Base-by-base conservation (phyloP, 2,113 vertebrate genomes). In the Gallinago media region DNA sequence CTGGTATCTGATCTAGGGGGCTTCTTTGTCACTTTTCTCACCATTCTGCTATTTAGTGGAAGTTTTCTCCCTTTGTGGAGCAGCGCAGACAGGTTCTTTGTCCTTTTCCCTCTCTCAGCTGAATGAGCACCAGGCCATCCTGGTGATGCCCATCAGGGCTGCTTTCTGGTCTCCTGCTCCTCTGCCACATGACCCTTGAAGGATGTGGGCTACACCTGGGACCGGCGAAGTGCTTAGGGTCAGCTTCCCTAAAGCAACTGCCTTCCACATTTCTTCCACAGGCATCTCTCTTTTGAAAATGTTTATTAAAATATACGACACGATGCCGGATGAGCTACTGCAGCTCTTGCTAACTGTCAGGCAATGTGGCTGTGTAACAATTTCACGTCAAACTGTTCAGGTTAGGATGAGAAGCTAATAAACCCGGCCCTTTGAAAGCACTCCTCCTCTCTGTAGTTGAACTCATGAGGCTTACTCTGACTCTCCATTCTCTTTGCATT, bases 401-500 rank as follows among this genome's bases (percentile, higher is more conserved):
- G 85, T 82, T 87, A 81, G 84, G 86, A 80, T 92, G 61, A 92
- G 88, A 91, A 95, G 85, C 83, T 89, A 50, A 86, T 63, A 96
- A 97, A 78, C 79, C 50, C 61, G 80, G 71, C 9, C 29, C 58
- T 81, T 15, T 15, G 22, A 82, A 94, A 58, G 84, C 72, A 68
- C 70, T 92, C 46, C 50, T 75, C 21, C 70, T 96, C 56, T 94
- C 21, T 86, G 8, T 82, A 21, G 81, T 92, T 89, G 90, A 91
- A 94, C 91, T 93, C 89, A 23, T 5, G 58, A 94, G 88, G 54
- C 54, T 94, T 88, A 13, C 44, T 95, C 74, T 90, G 75, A 68
- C 59, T 71, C 42, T 94, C 89, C 95, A 20, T 97, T 96, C 95
- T 96, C 78, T 70, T 82, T 94, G 63, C 74, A 9, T 95, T 97